Percentiles rank a stretch among this genome's conserved stretches.
Evolutionary conservation across 1,140 invertebrate species (phyloP).

Genomic region (Drosophila oshimai): DNA sequence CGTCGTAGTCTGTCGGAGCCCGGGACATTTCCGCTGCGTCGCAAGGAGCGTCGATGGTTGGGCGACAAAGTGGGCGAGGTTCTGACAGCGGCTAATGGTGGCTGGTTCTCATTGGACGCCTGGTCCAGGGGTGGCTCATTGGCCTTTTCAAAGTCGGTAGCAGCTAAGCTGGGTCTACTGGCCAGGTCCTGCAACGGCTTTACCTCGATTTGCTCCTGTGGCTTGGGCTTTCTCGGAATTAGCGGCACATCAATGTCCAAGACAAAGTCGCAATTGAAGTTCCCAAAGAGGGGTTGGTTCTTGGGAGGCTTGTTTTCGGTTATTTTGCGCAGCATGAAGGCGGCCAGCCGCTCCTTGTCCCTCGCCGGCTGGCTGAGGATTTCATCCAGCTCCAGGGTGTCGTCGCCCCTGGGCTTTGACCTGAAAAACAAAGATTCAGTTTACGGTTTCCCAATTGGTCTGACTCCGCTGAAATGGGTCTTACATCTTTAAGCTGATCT

Average conservation of each 20-base stretch:
- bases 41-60: not conserved
- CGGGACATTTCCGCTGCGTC: constrained; percentile 36
- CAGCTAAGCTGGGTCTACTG: not conserved
- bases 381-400: not conserved
- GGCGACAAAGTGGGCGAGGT: not conserved
- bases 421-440: not conserved
- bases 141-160: not conserved
- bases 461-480: not conserved
- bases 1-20: constrained; percentile 55
- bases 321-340: not conserved
- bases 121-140: not conserved
- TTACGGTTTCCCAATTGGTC: no score
- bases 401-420: not conserved
- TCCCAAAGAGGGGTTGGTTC: not conserved
- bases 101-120: not conserved
- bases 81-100: not conserved
- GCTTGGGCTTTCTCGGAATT: not conserved
- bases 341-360: not conserved
- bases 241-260: not conserved
- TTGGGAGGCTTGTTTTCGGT: not conserved
- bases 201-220: not conserved
- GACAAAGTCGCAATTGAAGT: not conserved
- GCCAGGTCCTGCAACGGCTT: not conserved
- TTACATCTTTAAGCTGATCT: not conserved
- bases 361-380: not conserved